phyloP scores from a whole-genome alignment of 2,797 vertebrate genomes.

The Crocidura indochinensis region DNA sequence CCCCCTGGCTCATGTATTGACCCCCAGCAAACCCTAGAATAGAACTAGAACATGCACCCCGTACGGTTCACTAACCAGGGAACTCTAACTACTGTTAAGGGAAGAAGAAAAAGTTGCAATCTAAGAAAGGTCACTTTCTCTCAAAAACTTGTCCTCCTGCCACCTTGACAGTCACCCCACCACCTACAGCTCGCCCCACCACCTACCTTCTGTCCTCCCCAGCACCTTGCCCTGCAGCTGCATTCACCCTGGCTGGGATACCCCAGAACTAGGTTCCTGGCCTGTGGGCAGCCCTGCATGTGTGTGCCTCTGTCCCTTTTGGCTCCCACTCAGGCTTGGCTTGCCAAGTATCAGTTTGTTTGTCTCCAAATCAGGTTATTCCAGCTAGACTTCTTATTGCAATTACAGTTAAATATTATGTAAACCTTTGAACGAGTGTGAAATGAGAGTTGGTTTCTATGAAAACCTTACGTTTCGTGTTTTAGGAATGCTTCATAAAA shows the following conservation, averaged over 20 bases:
- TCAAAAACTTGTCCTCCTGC: not conserved
- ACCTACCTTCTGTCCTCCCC: not conserved
- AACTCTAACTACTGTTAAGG: too few species aligned
- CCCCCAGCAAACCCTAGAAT: too few species aligned
- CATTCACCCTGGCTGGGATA: not conserved
- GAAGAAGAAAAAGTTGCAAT: not conserved
- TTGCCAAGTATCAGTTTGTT: slow-evolving; percentile 80
- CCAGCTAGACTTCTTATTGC: slow-evolving; percentile 78
- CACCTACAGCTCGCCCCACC: not conserved
- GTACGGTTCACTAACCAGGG: too few species aligned
- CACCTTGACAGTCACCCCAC: not conserved
- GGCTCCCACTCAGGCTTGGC: slow-evolving; percentile 58
- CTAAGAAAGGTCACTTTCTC: not conserved
- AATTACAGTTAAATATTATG: slow-evolving; percentile 81
- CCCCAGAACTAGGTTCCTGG: not conserved
- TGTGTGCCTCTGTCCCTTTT: slow-evolving; percentile 68
- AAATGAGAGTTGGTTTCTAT: slow-evolving; percentile 62
- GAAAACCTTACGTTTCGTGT: slow-evolving; percentile 64
- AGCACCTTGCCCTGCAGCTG: not conserved
- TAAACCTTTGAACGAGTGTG: slow-evolving; percentile 78
- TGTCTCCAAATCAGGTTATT: slow-evolving; percentile 85
- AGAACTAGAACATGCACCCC: too few species aligned
- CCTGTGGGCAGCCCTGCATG: slow-evolving; percentile 35
- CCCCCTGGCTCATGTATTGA: too few species aligned
- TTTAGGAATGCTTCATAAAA: slow-evolving; percentile 67